phyloP scores from a whole-genome alignment of 35 echinoderm and acorn worm genomes.

The Ophioderma brevispina region DNA sequence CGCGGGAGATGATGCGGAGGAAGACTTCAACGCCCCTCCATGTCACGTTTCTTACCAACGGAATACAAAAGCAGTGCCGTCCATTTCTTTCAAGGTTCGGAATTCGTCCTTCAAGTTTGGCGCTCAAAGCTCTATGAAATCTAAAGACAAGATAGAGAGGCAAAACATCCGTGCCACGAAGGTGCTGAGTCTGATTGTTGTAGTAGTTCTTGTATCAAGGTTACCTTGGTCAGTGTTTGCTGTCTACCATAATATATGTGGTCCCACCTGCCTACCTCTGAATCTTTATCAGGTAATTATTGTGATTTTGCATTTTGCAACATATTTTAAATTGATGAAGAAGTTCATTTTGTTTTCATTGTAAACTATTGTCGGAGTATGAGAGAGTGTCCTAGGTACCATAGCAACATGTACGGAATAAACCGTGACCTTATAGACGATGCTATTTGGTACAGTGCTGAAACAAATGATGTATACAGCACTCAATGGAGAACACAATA shows the following conservation, averaged over 20 bases:
- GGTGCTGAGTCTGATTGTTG: neutral
- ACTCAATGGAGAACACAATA: too few relatives aligned
- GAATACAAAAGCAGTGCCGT: neutral
- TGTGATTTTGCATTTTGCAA: too few relatives aligned
- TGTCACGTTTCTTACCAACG: too few relatives aligned
- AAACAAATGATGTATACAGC: too few relatives aligned
- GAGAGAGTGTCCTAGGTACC: too few relatives aligned
- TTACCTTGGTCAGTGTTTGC: conserved; percentile 29
- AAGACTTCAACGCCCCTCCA: too few relatives aligned
- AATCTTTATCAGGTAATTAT: neutral
- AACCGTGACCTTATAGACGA: too few relatives aligned
- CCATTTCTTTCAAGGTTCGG: neutral
- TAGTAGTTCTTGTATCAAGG: conserved; percentile 13
- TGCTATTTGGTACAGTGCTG: too few relatives aligned
- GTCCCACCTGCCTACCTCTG: neutral
- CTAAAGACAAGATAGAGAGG: neutral
- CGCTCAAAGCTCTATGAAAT: neutral
- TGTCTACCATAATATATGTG: neutral
- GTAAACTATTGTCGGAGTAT: too few relatives aligned
- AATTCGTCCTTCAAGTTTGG: neutral
- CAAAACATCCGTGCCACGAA: conserved; percentile 17
- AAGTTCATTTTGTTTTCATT: too few relatives aligned
- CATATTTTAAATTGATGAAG: too few relatives aligned
- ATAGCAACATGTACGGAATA: too few relatives aligned
- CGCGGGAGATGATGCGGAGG: neutral